phyloP scores from a whole-genome alignment of 2,888 invertebrate species.

The Ochlodes sylvanus region DNA sequence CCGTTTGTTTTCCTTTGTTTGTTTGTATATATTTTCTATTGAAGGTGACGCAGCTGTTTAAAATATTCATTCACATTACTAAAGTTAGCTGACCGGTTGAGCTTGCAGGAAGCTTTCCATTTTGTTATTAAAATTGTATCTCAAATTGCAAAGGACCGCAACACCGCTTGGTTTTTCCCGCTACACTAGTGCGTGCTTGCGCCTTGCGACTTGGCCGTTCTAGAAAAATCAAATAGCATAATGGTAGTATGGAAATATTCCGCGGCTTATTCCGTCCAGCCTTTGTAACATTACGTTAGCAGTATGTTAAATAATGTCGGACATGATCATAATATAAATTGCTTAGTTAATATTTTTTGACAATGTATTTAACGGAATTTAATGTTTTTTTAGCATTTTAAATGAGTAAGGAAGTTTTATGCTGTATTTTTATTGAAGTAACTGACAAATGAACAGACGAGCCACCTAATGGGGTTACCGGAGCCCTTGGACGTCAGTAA shows the following conservation, averaged over 20 bases:
- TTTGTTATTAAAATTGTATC: too few species aligned
- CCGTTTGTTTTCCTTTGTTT: too few species aligned
- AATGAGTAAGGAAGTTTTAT: not conserved
- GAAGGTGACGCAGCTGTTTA: too few species aligned
- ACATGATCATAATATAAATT: not conserved
- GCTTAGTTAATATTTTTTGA: not conserved
- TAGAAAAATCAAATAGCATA: not conserved
- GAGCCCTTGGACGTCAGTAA: too few species aligned
- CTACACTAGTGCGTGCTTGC: not conserved
- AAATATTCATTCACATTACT: too few species aligned
- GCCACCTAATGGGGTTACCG: too few species aligned
- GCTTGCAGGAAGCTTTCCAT: too few species aligned
- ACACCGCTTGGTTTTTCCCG: not conserved
- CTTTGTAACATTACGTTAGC: slow-evolving; percentile 7
- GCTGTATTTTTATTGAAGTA: too few species aligned
- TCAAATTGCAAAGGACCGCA: not conserved
- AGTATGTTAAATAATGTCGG: slow-evolving; percentile 1
- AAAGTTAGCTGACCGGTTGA: too few species aligned
- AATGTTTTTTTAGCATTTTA: not conserved
- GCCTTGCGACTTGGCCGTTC: not conserved
- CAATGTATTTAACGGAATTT: too few species aligned
- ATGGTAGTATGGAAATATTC: slow-evolving; percentile 16
- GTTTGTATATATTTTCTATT: too few species aligned
- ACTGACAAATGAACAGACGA: too few species aligned
- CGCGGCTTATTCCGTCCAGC: slow-evolving; percentile 5